A percentile compares a stretch with the other conserved stretches of the same genome.
Evolutionary conservation across 2,113 vertebrate genomes (phyloP).

Genomic region (Mixornis gularis): DNA sequence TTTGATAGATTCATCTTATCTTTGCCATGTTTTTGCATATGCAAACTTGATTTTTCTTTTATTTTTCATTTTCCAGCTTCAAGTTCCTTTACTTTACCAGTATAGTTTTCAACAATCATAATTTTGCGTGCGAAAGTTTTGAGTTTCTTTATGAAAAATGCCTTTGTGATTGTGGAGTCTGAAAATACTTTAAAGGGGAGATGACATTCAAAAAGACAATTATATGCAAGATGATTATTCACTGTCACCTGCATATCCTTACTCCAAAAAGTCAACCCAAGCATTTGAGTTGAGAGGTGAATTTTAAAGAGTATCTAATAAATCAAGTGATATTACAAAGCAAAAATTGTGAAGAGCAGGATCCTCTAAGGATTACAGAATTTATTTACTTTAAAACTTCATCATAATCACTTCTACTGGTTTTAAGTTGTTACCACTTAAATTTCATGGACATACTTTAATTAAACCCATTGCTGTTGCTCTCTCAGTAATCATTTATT

Average conservation of each 20-base stretch:
- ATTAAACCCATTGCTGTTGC: not conserved
- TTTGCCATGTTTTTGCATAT: not conserved
- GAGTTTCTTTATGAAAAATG: not conserved
- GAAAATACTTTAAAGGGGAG: not conserved
- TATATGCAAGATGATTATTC: not conserved
- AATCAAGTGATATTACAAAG: not conserved
- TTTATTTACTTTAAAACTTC: not conserved
- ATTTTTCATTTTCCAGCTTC: not conserved
- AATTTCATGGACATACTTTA: not conserved
- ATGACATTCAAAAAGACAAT: not conserved
- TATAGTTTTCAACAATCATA: not conserved
- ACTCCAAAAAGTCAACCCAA: not conserved
- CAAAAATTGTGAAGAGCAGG: not conserved
- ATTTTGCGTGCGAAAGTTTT: not conserved
- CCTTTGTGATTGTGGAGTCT: not conserved
- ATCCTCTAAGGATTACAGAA: not conserved
- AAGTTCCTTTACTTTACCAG: not conserved
- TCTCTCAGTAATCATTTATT: not conserved
- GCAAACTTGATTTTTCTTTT: not conserved
- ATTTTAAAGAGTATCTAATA: not conserved
- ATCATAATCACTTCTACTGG: not conserved
- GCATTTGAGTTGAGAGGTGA: not conserved
- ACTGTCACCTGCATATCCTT: not conserved
- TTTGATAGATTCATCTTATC: not conserved
- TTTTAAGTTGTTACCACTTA: not conserved